phyloP scores from a whole-genome alignment of 35 echinoderm and acorn worm species.

The Ophioderma brevispina region DNA sequence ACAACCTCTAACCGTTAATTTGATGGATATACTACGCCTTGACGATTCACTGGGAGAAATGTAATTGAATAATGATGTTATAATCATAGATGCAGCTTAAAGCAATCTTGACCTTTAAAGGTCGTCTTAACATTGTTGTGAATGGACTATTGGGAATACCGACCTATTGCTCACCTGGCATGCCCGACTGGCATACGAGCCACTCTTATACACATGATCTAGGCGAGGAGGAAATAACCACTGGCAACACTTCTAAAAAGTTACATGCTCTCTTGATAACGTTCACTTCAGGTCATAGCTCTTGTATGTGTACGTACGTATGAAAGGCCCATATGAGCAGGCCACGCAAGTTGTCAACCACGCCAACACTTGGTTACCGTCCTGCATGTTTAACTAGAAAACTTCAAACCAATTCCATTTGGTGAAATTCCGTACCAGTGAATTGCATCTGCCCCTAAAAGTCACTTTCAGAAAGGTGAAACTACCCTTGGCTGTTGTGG shows the following conservation, averaged over 20 bases:
- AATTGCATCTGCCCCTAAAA: neutral
- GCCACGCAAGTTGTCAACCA: neutral
- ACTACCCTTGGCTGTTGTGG: neutral
- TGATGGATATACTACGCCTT: neutral
- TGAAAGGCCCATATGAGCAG: neutral
- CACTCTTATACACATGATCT: constrained; percentile 1
- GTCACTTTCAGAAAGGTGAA: neutral
- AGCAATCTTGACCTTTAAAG: neutral
- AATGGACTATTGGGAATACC: neutral
- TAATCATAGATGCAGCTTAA: neutral
- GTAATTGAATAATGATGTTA: neutral
- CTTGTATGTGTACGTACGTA: neutral
- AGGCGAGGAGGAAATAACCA: neutral
- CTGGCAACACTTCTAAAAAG: constrained; percentile 1
- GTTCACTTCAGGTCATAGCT: constrained; percentile 8
- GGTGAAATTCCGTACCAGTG: neutral
- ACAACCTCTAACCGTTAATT: neutral
- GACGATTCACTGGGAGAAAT: neutral
- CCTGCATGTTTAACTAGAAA: neutral
- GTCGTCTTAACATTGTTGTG: neutral
- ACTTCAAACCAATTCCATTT: neutral
- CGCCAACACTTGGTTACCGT: neutral
- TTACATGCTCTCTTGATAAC: constrained; percentile 1
- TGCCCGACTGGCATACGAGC: neutral
- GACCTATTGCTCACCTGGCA: constrained; percentile 3